phyloP scores from a whole-genome alignment of 1,140 invertebrate genomes.

The Aphelenchoides fujianensis region DNA sequence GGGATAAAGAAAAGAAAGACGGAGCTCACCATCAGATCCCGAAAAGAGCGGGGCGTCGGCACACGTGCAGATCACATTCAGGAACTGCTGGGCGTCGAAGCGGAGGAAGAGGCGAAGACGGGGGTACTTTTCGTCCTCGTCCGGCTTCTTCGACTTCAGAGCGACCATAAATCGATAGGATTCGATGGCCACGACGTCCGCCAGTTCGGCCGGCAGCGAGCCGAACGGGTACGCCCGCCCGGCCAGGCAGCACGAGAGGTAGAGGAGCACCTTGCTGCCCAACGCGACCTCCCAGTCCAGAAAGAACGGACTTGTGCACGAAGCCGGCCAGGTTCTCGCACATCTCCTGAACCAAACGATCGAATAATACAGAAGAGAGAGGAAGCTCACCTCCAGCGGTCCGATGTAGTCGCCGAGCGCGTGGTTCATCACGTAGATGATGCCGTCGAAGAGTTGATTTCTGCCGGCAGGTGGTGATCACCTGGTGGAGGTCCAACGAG shows the following conservation, averaged over 20 bases:
- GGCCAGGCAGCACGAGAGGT: slow-evolving; percentile 83
- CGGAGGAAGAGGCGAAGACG: slow-evolving; percentile 72
- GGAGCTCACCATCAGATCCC: slow-evolving; percentile 35
- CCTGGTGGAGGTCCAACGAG: slow-evolving; percentile 80
- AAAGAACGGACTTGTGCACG: slow-evolving; percentile 60
- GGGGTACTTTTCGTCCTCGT: slow-evolving; percentile 37
- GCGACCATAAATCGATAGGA: slow-evolving; percentile 66
- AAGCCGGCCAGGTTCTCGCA: slow-evolving; percentile 52
- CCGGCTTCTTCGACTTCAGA: slow-evolving; percentile 37
- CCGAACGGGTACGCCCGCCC: slow-evolving; percentile 84
- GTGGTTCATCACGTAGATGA: slow-evolving; percentile 82
- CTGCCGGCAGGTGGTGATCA: slow-evolving; percentile 76
- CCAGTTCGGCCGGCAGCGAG: slow-evolving; percentile 72
- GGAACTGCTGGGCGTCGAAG: slow-evolving; percentile 82
- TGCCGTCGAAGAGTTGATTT: slow-evolving; percentile 77
- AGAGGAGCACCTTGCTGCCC: slow-evolving; percentile 87
- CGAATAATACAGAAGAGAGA: slow-evolving; percentile 50
- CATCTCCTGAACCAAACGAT: slow-evolving; percentile 48
- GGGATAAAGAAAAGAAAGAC: slow-evolving; percentile 22
- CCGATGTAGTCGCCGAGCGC: slow-evolving; percentile 79
- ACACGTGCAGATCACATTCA: slow-evolving; percentile 71
- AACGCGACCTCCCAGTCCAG: slow-evolving; percentile 64
- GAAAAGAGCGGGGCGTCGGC: slow-evolving; percentile 53
- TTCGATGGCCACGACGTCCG: slow-evolving; percentile 74
- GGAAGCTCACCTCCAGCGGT: slow-evolving; percentile 76